Evolutionary conservation across 2,888 invertebrate genomes (phyloP).

Genomic region (Cataglyphis livida): DNA sequence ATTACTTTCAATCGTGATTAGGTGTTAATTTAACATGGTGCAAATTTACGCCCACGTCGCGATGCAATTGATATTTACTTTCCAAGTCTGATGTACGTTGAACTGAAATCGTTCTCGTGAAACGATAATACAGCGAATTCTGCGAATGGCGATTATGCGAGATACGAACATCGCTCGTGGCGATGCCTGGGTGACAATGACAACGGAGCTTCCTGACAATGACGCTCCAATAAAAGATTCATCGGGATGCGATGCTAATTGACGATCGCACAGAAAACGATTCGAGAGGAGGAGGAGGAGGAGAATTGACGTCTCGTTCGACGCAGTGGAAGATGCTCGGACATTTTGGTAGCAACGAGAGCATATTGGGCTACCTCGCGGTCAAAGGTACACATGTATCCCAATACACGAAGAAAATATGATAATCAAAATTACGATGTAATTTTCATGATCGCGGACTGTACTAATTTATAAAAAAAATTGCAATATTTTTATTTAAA

Average conservation of each 20-base stretch:
- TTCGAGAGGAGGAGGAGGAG: conserved; percentile 3
- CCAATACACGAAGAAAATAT: not conserved
- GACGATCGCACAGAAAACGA: conserved; percentile 27
- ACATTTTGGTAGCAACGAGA: conserved; percentile 81
- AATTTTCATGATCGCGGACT: not conserved
- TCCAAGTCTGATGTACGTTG: not conserved
- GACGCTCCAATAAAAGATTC: conserved; percentile 24
- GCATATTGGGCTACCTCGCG: conserved; percentile 81
- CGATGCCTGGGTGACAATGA: conserved; percentile 30
- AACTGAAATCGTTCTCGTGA: not conserved
- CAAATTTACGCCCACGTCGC: not conserved
- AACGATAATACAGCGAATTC: not conserved
- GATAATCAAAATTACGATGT: not conserved
- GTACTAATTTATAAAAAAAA: not conserved
- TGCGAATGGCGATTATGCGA: conserved; percentile 23
- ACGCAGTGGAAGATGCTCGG: conserved; percentile 77
- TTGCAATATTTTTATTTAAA: not conserved
- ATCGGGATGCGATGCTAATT: conserved; percentile 32
- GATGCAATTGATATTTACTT: not conserved
- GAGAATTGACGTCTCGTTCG: conserved; percentile 11
- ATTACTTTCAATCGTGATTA: not conserved
- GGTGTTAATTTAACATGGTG: not conserved
- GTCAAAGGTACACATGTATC: conserved; percentile 77
- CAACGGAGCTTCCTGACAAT: not conserved
- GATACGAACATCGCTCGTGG: conserved; percentile 44